phyloP scores from a whole-genome alignment of 2,797 vertebrate species.

The Sebastes glaucus region DNA sequence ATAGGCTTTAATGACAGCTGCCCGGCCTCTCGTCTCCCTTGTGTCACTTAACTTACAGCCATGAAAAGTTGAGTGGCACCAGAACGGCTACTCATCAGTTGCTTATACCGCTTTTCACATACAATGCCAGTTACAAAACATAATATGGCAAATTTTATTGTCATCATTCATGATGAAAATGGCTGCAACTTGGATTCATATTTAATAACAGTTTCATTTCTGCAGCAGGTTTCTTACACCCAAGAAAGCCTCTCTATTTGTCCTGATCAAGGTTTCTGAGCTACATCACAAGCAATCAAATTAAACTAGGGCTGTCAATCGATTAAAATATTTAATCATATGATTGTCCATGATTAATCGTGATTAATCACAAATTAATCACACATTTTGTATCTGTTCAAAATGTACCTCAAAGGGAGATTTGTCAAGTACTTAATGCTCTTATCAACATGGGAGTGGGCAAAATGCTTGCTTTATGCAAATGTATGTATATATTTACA shows the following conservation, averaged over 20 bases:
- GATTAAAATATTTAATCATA: too few relatives aligned
- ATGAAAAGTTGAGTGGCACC: conserved; percentile 49
- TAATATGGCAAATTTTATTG: background rate
- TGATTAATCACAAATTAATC: too few relatives aligned
- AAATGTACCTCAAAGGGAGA: too few relatives aligned
- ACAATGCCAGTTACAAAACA: background rate
- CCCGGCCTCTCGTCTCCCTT: conserved; percentile 45
- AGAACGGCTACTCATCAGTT: conserved; percentile 3
- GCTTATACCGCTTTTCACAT: background rate
- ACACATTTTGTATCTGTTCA: too few relatives aligned
- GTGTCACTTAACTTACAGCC: conserved; percentile 56
- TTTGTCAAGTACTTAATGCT: too few relatives aligned
- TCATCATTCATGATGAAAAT: background rate
- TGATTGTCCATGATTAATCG: too few relatives aligned
- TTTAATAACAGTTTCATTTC: background rate
- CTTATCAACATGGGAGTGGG: too few relatives aligned
- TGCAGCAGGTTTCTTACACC: background rate
- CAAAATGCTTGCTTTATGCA: too few relatives aligned
- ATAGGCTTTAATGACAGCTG: conserved; percentile 63
- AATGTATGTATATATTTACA: too few relatives aligned
- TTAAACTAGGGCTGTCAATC: background rate
- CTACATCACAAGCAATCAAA: background rate
- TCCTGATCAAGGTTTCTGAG: background rate
- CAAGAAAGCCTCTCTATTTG: background rate
- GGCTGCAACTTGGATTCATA: background rate